A percentile compares a stretch with the other conserved stretches of the same genome.
Evolutionary conservation across 2,888 invertebrate genomes (phyloP).

Genomic region (Marronus borbonicus): DNA sequence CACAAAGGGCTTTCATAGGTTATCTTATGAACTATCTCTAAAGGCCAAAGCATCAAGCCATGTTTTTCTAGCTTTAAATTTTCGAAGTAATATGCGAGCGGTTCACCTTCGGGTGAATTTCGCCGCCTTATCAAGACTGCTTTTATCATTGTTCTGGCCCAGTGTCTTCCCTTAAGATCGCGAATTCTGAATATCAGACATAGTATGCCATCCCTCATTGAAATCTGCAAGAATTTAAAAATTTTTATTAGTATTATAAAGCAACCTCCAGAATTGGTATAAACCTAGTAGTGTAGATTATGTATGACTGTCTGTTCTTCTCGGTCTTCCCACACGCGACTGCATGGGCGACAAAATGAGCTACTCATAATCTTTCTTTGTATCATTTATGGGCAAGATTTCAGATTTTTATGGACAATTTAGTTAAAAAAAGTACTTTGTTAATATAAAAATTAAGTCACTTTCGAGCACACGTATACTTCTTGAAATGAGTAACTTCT

Average conservation of each 20-base stretch:
- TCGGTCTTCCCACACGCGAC: no score
- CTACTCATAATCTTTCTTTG: no score
- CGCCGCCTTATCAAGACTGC: constrained; percentile 78
- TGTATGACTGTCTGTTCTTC: no score
- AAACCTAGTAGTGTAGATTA: no score
- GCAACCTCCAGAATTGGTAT: no score
- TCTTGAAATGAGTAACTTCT: no score
- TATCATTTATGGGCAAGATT: no score
- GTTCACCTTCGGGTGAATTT: constrained; percentile 77
- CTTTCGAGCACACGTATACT: no score
- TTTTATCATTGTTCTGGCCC: constrained; percentile 77
- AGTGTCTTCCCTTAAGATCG: constrained; percentile 77
- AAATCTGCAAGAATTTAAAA: constrained; percentile 59
- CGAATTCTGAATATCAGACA: constrained; percentile 87
- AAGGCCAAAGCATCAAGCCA: constrained; percentile 85
- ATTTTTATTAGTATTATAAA: background rate
- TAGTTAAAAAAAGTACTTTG: no score
- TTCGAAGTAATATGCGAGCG: constrained; percentile 81
- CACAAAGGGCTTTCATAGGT: constrained; percentile 85
- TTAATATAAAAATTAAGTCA: no score
- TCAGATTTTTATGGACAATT: no score
- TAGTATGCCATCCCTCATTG: constrained; percentile 74
- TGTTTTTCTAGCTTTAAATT: constrained; percentile 79
- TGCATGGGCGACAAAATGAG: no score
- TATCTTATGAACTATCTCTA: constrained; percentile 88